Evolutionary conservation across 2,888 invertebrate genomes (phyloP), one percentile per base, ranked within the genome.

Genomic region (Chrysomela aeneicollis): DNA sequence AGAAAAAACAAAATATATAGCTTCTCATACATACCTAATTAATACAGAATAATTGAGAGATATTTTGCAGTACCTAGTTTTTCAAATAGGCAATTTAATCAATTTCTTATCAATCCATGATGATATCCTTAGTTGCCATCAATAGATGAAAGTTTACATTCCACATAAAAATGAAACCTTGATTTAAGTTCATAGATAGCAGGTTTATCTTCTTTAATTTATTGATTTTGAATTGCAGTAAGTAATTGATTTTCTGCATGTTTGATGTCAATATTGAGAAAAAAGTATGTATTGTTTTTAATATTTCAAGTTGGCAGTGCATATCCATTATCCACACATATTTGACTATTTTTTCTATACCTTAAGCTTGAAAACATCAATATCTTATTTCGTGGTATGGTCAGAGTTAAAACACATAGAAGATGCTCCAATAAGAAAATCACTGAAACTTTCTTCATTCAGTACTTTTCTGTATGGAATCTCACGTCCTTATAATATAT

Each of bases 301-400:
- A 6, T 42, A 19, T 61, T 19, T 49, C 52, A 49, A 37, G 58
- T 55, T 64, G 64, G 64, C 64, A 64, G 64, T 64, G 64, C 64
- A 64, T 54, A 54, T 54, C 51, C 51, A 60, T 64, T 47, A 50
- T 53, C 21, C 59, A 54, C 64, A 64, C 51, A 64, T 42, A 42
- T 15, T 15, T 15, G n/a, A n/a, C 42, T 57, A 57, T 57, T 57
- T 55, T 55, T 53, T 64, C 55, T 64, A 59, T 50, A 64, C 46
- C 50, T 64, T 55, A 60, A 64, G 60, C 60, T 60, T 50, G 32
- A 52, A 17, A 60, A 64, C 64, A 64, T 60, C 55, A 37, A 60
- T 59, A 18, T 55, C 50, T 17, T 37, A 42, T n/a, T 57, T 46
- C 26, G 57, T 42, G 55, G 42, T 55, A 55, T 35, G 42, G 55